These are phyloP conservation scores for Cynopterus sphinx DNA, from an alignment of 2,797 vertebrate genomes.

Conservation along the genomic window DNA sequence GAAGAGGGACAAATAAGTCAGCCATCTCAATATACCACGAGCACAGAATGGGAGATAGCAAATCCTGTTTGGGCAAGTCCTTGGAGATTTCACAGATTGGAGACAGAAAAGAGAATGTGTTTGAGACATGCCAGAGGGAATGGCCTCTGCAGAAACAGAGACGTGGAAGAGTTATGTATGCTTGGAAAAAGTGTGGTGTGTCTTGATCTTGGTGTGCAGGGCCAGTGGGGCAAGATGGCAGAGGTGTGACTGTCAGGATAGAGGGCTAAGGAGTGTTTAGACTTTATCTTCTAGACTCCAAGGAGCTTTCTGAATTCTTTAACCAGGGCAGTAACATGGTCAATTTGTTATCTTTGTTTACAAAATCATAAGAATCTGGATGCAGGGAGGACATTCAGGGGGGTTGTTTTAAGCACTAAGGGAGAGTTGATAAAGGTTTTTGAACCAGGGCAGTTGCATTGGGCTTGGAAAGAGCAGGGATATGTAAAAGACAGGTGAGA, in stretches of 20 bases:
- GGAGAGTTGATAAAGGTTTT: neutral
- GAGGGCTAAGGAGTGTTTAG: neutral
- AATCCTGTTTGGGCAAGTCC: neutral
- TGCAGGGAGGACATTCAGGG: neutral
- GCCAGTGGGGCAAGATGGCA: neutral
- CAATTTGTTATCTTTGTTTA: neutral
- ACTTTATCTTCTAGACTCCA: neutral
- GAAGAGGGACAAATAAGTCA: neutral
- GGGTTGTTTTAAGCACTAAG: neutral
- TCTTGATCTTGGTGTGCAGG: neutral
- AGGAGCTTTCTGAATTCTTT: constrained; percentile 9
- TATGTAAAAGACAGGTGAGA: neutral
- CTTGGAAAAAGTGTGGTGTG: neutral
- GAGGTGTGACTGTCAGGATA: neutral
- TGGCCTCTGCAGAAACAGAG: neutral
- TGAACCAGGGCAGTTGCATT: neutral
- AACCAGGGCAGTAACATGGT: neutral
- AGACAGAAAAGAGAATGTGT: neutral
- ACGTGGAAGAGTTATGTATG: neutral
- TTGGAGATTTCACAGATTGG: neutral
- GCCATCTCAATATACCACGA: neutral
- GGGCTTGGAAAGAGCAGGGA: neutral
- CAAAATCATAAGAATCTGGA: neutral
- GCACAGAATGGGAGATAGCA: neutral
- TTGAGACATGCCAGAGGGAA: neutral